Percentiles rank a stretch among this genome's conserved stretches.
phyloP scores from a whole-genome alignment of 37 sponge, comb jelly and placozoan genomes.

The Tethya wilhelma region DNA sequence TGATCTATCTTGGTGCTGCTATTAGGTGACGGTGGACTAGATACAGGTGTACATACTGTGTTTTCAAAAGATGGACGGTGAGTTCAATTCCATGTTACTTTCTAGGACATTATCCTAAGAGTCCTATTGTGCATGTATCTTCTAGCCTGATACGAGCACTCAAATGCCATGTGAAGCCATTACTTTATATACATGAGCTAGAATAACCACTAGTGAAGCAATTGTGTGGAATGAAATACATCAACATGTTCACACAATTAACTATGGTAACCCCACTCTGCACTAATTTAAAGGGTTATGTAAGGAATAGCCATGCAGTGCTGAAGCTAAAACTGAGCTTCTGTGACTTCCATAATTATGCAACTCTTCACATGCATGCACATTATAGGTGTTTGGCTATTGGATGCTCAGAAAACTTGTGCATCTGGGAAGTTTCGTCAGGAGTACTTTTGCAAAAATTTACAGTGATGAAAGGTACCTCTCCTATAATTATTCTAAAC shows the following conservation, averaged over 20 bases:
- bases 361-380: neutral
- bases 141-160: neutral
- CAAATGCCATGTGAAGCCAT: neutral
- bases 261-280: no score
- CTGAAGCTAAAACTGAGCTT: no score
- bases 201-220: neutral
- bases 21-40: conserved; percentile 69
- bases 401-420: conserved; percentile 55
- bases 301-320: no score
- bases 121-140: neutral
- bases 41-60: conserved; percentile 24
- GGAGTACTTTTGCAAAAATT: conserved; percentile 50
- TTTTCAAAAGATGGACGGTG: conserved; percentile 77
- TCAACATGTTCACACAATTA: no score
- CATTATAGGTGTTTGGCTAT: conserved; percentile 46
- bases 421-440: conserved; percentile 43
- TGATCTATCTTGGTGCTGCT: neutral
- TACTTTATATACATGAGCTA: neutral
- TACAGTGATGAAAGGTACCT: conserved; percentile 15
- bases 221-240: neutral
- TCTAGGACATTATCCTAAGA: no score
- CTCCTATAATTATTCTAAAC: no score
- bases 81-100: conserved; percentile 17
- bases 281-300: no score
- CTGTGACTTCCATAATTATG: conserved; percentile 1